Evolutionary conservation across 2,888 invertebrate genomes (phyloP).

Genomic region (Gymnosoma rotundatum): DNA sequence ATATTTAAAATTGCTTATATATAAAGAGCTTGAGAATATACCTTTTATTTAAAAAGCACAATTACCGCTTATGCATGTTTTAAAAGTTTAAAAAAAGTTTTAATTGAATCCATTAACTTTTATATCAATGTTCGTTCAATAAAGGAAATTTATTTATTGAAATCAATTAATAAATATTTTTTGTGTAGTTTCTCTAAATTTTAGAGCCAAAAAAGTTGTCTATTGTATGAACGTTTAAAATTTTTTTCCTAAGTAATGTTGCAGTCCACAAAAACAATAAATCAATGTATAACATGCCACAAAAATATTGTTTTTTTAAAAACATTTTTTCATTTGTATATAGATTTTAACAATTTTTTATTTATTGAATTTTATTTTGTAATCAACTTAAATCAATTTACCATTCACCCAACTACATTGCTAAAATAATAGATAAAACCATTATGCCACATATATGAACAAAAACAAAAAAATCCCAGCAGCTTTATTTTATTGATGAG

Average conservation of each 20-base stretch:
- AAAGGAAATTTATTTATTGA: conserved; percentile 21
- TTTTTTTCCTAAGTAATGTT: conserved; percentile 67
- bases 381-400: conserved; percentile 62
- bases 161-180: conserved; percentile 36
- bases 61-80: too few relatives aligned
- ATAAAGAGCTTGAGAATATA: too few relatives aligned
- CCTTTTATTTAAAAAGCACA: too few relatives aligned
- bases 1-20: too few relatives aligned
- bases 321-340: not conserved
- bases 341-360: not conserved
- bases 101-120: too few relatives aligned
- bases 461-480: conserved; percentile 35
- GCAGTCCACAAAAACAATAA: conserved; percentile 68
- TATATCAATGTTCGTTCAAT: not conserved
- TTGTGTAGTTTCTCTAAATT: not conserved
- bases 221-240: conserved; percentile 21
- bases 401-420: conserved; percentile 60
- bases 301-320: conserved; percentile 60
- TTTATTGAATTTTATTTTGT: not conserved
- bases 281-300: conserved; percentile 68
- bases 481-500: conserved; percentile 62
- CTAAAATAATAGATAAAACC: conserved; percentile 62
- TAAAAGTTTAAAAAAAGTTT: too few relatives aligned
- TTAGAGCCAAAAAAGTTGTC: conserved; percentile 3
- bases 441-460: conserved; percentile 34